Conservation (phyloP, 2,113 vertebrate genomes). For the Rhea americana region DNA sequence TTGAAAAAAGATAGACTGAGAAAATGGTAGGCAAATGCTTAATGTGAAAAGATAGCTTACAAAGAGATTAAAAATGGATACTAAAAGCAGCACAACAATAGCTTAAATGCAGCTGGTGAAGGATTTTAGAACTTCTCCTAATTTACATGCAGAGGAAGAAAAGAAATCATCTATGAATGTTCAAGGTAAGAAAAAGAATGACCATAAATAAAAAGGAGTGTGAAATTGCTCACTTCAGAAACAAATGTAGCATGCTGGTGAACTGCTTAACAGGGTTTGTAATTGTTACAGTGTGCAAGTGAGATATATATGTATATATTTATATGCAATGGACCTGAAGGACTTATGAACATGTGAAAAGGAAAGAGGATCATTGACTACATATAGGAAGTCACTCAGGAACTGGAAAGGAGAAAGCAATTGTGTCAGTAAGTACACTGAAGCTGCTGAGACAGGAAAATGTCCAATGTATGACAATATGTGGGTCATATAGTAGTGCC, state of each 20-base stretch:
- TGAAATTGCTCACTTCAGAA: neutral
- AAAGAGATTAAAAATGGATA: neutral
- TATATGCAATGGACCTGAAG: neutral
- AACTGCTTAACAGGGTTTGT: neutral
- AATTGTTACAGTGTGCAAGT: neutral
- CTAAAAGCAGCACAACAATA: neutral
- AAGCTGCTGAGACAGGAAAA: neutral
- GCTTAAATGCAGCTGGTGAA: neutral
- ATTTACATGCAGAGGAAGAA: neutral
- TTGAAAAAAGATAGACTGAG: neutral
- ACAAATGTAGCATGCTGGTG: neutral
- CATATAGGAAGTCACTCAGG: neutral
- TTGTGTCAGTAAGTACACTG: neutral
- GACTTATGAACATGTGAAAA: neutral
- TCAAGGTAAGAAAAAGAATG: neutral
- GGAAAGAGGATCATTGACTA: neutral
- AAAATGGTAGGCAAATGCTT: neutral
- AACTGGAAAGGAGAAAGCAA: neutral
- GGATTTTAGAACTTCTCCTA: neutral
- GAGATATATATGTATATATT: neutral
- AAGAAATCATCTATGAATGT: neutral
- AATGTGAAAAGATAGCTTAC: neutral
- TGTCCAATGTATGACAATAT: neutral
- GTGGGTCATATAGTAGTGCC: neutral
- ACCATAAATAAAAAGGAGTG: accelerated